Conservation (phyloP, 2,797 vertebrate species). For the Rhodeus uyekii region DNA sequence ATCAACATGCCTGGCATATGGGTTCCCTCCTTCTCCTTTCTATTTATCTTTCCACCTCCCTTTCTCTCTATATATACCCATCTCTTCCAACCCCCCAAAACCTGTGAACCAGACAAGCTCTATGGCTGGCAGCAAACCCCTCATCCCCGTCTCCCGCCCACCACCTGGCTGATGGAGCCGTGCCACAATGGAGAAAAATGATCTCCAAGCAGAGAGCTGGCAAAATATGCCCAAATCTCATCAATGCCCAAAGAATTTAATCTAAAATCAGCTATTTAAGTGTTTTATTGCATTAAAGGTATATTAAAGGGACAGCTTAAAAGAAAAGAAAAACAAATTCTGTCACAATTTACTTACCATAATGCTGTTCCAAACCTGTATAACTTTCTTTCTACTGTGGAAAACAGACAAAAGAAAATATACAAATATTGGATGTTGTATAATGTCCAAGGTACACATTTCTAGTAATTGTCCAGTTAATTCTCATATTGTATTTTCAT, state of each 20-base stretch:
- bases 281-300: neutral
- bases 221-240: constrained; percentile 30
- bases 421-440: too few species aligned
- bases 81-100: constrained; percentile 36
- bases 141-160: constrained; percentile 37
- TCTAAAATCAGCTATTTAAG: neutral
- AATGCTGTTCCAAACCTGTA: neutral
- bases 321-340: neutral
- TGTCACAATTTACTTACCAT: neutral
- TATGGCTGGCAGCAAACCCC: constrained; percentile 44
- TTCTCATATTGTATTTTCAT: too few species aligned
- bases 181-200: constrained; percentile 48
- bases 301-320: neutral
- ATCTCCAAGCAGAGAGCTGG: constrained; percentile 46
- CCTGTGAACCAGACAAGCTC: constrained; percentile 40
- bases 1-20: constrained; percentile 58
- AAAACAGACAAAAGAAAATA: neutral
- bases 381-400: neutral
- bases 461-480: too few species aligned
- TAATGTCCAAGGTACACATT: too few species aligned
- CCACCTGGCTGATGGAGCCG: constrained; percentile 56
- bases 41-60: constrained; percentile 27
- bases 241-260: neutral
- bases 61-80: neutral
- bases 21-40: constrained; percentile 43